These are phyloP conservation scores for Pleuronectes platessa DNA, from an alignment of 2,113 vertebrate genomes.

Conservation along the genomic window DNA sequence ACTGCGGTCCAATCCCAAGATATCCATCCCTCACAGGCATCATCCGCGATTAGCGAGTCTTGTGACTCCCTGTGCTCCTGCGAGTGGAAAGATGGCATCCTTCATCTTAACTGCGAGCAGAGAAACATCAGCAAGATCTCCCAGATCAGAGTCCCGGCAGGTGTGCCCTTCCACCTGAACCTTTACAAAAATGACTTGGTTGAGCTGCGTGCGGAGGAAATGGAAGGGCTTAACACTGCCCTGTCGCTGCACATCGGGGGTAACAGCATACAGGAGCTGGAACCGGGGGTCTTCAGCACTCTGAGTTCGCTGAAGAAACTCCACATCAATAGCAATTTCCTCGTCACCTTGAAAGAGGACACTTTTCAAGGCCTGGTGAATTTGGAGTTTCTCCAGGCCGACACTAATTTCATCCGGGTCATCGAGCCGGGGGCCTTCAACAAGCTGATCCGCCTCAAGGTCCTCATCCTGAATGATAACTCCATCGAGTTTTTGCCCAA, in stretches of 20 bases:
- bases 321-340: constrained; percentile 98
- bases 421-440: constrained; percentile 97
- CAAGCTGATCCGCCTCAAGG: constrained; percentile 96
- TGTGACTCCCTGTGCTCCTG: constrained; percentile 91
- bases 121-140: constrained; percentile 90
- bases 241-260: constrained; percentile 93
- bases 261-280: constrained; percentile 96
- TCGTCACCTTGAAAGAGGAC: constrained; percentile 94
- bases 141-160: constrained; percentile 89
- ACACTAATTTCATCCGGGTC: constrained; percentile 96
- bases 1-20: constrained; percentile 79
- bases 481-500: constrained; percentile 93
- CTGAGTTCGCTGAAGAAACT: constrained; percentile 92
- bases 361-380: constrained; percentile 95
- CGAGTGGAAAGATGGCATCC: constrained; percentile 90
- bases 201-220: constrained; percentile 86
- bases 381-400: constrained; percentile 96
- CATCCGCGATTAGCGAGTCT: constrained; percentile 80
- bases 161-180: constrained; percentile 92
- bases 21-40: constrained; percentile 79
- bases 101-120: constrained; percentile 93
- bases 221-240: constrained; percentile 89
- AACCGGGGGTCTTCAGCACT: constrained; percentile 91
- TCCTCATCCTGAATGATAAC: constrained; percentile 98
- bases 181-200: constrained; percentile 93